These are phyloP conservation scores for Linnaemya tessellans DNA, from an alignment of 2,888 invertebrate genomes.

Conservation along the genomic window DNA sequence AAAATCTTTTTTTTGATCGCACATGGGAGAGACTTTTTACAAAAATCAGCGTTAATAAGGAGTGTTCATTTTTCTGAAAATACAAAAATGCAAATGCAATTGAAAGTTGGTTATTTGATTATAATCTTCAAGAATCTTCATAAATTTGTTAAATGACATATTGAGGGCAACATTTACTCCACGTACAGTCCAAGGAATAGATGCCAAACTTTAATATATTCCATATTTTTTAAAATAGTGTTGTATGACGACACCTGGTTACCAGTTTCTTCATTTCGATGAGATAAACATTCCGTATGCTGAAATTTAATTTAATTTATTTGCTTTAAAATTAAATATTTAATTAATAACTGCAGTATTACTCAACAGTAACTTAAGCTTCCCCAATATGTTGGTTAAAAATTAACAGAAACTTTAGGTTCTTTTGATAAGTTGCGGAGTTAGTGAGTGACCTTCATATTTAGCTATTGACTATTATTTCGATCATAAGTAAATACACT, in stretches of 20 bases:
- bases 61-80: constrained; percentile 38
- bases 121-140: too few species aligned
- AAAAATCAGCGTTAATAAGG: constrained; percentile 38
- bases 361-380: not conserved
- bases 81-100: not conserved
- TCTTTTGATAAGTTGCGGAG: not conserved
- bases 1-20: constrained; percentile 28
- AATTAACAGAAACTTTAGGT: not conserved
- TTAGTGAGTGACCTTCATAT: constrained; percentile 14
- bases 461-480: constrained; percentile 16
- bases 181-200: too few species aligned
- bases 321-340: not conserved
- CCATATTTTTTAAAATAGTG: too few species aligned
- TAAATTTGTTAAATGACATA: too few species aligned
- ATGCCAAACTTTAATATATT: too few species aligned
- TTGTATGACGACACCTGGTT: not conserved
- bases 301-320: not conserved
- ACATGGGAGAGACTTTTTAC: not conserved
- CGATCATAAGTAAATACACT: constrained; percentile 23
- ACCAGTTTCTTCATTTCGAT: not conserved
- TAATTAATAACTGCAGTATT: not conserved
- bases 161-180: too few species aligned
- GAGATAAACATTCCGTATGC: not conserved
- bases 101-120: too few species aligned
- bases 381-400: not conserved